These are phyloP conservation scores for Drosophila nr. medialis DNA, from an alignment of 2,888 invertebrate species.

Conservation along the genomic window DNA sequence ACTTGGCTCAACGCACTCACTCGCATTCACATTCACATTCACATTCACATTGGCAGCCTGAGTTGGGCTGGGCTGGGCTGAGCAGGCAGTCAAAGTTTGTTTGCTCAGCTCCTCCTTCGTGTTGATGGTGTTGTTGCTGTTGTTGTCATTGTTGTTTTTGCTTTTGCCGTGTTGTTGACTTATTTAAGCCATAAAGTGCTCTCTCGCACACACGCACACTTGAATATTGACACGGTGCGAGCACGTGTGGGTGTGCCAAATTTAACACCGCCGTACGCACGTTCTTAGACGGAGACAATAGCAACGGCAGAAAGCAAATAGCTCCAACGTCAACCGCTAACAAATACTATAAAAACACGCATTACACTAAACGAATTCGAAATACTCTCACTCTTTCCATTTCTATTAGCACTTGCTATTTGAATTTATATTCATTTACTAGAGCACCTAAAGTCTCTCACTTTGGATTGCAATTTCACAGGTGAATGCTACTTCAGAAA, in stretches of 20 bases:
- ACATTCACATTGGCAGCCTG: constrained; percentile 20
- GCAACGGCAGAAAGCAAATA: constrained; percentile 46
- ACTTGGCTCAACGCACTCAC: constrained; percentile 61
- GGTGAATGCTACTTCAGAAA: neutral
- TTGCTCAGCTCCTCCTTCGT: constrained; percentile 37
- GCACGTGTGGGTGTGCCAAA: constrained; percentile 75
- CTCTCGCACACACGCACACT: constrained; percentile 51
- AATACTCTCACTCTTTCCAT: constrained; percentile 18
- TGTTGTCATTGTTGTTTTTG: constrained; percentile 12
- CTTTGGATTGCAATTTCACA: neutral
- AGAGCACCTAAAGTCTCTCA: neutral
- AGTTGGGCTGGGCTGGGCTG: constrained; percentile 13
- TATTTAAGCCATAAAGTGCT: constrained; percentile 81
- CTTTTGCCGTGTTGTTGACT: constrained; percentile 73
- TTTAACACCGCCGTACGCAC: constrained; percentile 78
- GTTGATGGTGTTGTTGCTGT: constrained; percentile 21
- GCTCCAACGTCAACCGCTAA: constrained; percentile 36
- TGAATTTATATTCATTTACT: neutral
- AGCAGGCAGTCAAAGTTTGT: constrained; percentile 53
- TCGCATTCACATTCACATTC: constrained; percentile 6
- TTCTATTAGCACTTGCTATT: neutral
- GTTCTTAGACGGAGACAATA: constrained; percentile 53
- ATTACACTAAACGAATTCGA: constrained; percentile 22
- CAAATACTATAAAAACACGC: constrained; percentile 33
- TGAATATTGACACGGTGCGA: constrained; percentile 64